A percentile compares a stretch with the other conserved stretches of the same genome.
Conservation (phyloP, 2,797 vertebrate species). For the Margarornis squamiger region DNA sequence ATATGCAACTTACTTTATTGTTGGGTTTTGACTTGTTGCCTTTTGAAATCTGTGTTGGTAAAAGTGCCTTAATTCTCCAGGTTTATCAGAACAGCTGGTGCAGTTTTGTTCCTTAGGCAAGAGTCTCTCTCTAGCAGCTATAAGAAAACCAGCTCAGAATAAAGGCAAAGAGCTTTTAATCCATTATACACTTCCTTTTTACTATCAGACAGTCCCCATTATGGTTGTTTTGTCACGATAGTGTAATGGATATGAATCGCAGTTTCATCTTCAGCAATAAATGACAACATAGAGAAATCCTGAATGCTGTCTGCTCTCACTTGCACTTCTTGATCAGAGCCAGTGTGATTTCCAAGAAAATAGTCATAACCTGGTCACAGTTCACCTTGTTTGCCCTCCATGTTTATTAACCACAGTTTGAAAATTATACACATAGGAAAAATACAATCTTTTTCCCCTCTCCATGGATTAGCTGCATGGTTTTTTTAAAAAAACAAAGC, state of each 20-base stretch:
- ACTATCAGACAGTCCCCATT: neutral
- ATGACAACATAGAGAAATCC: neutral
- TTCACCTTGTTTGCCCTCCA: neutral
- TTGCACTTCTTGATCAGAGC: neutral
- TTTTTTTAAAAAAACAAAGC: neutral
- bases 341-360: neutral
- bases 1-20: neutral
- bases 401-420: neutral
- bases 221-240: neutral
- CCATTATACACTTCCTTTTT: neutral
- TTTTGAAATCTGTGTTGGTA: slow-evolving; percentile 32
- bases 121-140: neutral
- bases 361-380: neutral
- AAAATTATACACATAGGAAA: neutral
- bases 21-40: slow-evolving; percentile 29
- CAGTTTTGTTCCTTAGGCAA: neutral
- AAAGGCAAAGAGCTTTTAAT: slow-evolving; percentile 19
- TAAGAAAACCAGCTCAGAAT: slow-evolving; percentile 1
- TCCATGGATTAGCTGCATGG: neutral
- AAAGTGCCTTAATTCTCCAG: slow-evolving; percentile 56
- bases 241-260: neutral
- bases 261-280: slow-evolving; percentile 40
- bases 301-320: slow-evolving; percentile 21
- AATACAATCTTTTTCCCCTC: neutral
- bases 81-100: neutral